Base-by-base conservation (phyloP, 2,113 vertebrate genomes). In the Oreocharis arfaki region DNA sequence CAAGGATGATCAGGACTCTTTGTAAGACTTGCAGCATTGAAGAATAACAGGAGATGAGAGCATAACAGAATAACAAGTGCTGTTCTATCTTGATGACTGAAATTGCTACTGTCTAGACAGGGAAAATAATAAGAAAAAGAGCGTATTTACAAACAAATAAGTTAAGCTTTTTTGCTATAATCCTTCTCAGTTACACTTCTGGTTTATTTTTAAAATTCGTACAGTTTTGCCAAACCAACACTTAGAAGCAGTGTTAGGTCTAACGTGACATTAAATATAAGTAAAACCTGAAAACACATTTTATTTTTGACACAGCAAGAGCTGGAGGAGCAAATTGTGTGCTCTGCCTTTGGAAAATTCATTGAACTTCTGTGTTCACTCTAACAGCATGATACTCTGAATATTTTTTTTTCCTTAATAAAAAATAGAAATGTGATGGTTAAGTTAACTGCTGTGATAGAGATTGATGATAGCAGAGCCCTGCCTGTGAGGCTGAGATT, bases 371-470 rank as follows among this genome's bases (percentile, higher is more conserved):
- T 77, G 13, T 77, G 55, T 84, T 89, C 47, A 89, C 30, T 56
- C 60, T 92, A 92, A 77, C 83, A 92, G 88, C 76, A 61, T 28
- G 71, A 63, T 44, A 46, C 11, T 33, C 26, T 87, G 68, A 57
- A 80, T 83, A 50, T 55, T 70, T 56, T 63, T 81, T 83, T 89
- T 87, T 73, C 5, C 28, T 69, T 50, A 65, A 81, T 67, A 47
- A 60, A 59, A 74, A 75, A 18, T 68, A 74, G 3, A 87, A 88
- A 64, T 53, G 42, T 53, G n/a, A 78, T 56, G 63, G 50, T 74
- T 85, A 46, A 23, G 60, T 74, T 91, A 91, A 82, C 91, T 89
- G 65, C 81, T 96, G 91, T 81, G 84, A 73, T 32, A 76, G 65
- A 64, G 60, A 89, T 57, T 89, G 61, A 86, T 79, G 74, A 84